Evolutionary conservation across 2,113 vertebrate species (phyloP).

Genomic region (Malurus elegans): DNA sequence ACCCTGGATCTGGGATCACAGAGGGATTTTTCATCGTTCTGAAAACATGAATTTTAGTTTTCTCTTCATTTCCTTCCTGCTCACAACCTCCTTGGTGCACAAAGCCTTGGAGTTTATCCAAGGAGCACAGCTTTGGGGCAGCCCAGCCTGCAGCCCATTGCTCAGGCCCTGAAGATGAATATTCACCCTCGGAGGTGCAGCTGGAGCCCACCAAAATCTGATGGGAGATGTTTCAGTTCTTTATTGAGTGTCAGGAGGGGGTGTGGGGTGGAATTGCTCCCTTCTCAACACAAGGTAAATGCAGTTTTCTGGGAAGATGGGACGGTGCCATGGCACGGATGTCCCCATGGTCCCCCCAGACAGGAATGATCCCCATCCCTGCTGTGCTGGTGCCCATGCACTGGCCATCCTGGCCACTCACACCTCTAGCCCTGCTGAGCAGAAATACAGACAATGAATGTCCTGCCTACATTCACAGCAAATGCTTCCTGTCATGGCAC

Average conservation of each 20-base stretch:
- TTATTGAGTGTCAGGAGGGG: not conserved
- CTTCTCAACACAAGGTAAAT: not conserved
- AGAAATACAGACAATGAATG: not conserved
- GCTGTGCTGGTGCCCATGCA: rapidly evolving
- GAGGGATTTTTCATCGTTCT: not conserved
- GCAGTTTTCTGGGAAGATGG: not conserved
- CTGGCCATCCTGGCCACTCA: not conserved
- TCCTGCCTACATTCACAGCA: not conserved
- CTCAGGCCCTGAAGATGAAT: rapidly evolving
- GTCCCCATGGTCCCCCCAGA: not conserved
- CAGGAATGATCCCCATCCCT: not conserved
- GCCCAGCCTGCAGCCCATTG: not conserved
- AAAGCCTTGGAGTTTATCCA: not conserved
- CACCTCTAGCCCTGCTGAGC: not conserved
- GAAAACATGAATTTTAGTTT: not conserved
- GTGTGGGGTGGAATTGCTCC: not conserved
- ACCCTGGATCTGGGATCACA: not conserved
- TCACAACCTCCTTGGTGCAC: not conserved
- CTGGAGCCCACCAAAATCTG: not conserved
- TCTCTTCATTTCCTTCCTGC: not conserved
- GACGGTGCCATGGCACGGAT: rapidly evolving
- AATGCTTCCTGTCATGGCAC: not conserved
- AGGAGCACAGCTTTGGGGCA: not conserved
- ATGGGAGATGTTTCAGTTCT: not conserved
- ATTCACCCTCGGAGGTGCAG: not conserved